Percentiles rank a stretch among this genome's conserved stretches.
Conservation (phyloP, 2,113 vertebrate genomes). For the Poeciliopsis occidentalis region DNA sequence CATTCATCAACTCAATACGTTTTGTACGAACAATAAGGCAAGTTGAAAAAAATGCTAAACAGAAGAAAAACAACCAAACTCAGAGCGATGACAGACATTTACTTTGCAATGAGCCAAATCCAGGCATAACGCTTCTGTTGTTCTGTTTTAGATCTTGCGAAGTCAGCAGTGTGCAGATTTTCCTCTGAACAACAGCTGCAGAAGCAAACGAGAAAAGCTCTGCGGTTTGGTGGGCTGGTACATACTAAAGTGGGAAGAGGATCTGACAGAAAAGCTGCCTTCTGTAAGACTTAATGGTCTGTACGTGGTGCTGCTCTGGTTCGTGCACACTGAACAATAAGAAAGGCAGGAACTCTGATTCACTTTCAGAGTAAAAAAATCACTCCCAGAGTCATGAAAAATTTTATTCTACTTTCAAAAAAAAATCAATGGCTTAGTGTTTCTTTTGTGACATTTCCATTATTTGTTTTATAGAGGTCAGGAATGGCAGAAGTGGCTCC, state of each 20-base stretch:
- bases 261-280: conserved; percentile 82
- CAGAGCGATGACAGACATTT: conserved; percentile 66
- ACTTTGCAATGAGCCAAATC: conserved; percentile 60
- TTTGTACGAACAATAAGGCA: conserved; percentile 89
- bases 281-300: conserved; percentile 70
- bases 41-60: conserved; percentile 43
- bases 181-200: conserved; percentile 22
- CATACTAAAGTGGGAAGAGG: conserved; percentile 28
- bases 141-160: conserved; percentile 49
- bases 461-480: conserved; percentile 21
- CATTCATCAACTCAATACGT: conserved; percentile 91
- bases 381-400: conserved; percentile 23
- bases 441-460: conserved; percentile 27
- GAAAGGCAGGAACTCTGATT: conserved; percentile 47
- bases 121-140: conserved; percentile 47
- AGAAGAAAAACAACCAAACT: conserved; percentile 58
- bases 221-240: conserved; percentile 50
- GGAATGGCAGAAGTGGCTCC: conserved; percentile 27
- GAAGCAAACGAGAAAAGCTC: conserved; percentile 58
- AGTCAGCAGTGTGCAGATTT: conserved; percentile 36
- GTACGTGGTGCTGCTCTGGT: conserved; percentile 47
- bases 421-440: conserved; percentile 50
- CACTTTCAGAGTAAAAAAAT: conserved; percentile 38
- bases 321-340: conserved; percentile 21
- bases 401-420: background rate